These are phyloP conservation scores for Protonemura montana DNA, from an alignment of 2,888 invertebrate genomes.

Conservation along the genomic window DNA sequence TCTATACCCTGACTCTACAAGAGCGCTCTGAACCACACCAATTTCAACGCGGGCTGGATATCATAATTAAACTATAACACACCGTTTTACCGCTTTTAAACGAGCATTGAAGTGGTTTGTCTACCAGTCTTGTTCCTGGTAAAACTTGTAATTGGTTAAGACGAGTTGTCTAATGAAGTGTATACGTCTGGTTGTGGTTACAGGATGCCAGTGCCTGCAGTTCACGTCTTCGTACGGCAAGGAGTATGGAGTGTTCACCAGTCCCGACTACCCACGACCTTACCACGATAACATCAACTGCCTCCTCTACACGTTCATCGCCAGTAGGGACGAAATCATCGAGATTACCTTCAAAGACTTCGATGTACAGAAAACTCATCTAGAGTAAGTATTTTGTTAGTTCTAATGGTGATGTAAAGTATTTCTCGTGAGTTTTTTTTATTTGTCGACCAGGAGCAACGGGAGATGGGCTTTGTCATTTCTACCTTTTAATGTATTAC, in stretches of 20 bases:
- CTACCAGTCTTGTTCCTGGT: neutral
- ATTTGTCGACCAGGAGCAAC: neutral
- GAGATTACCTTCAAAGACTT: constrained; percentile 83
- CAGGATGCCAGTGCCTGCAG: constrained; percentile 85
- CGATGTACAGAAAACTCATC: constrained; percentile 72
- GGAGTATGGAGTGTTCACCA: constrained; percentile 81
- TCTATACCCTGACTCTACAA: neutral
- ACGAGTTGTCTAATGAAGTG: constrained; percentile 7
- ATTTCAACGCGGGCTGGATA: neutral
- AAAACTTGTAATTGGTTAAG: neutral
- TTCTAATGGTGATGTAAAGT: too few relatives aligned
- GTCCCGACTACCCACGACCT: constrained; percentile 82
- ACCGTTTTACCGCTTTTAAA: neutral
- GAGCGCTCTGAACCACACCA: neutral
- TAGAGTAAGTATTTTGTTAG: constrained; percentile 67
- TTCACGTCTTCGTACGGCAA: constrained; percentile 82
- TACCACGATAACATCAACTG: constrained; percentile 80
- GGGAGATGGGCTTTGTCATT: neutral
- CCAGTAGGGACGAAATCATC: constrained; percentile 79
- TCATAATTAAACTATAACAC: neutral
- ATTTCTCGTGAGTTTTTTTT: neutral
- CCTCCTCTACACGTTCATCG: constrained; percentile 84
- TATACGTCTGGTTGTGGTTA: constrained; percentile 53
- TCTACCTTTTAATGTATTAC: neutral
- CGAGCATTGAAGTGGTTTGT: neutral